These are phyloP conservation scores for Lagenorhynchus albirostris DNA, from an alignment of 2,113 vertebrate genomes.

Conservation along the genomic window DNA sequence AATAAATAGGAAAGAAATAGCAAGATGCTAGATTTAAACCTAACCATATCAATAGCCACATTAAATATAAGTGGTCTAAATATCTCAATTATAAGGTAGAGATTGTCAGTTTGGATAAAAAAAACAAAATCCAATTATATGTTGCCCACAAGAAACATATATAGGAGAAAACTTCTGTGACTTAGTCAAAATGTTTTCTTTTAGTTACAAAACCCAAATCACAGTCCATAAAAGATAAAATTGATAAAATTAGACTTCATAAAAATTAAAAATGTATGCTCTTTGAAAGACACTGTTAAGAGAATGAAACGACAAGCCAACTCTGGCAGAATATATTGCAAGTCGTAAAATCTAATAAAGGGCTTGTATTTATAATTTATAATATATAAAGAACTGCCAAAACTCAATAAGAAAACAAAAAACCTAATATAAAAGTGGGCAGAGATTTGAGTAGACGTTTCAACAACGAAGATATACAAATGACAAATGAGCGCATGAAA, in stretches of 20 bases:
- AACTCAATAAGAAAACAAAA: background rate
- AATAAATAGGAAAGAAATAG: background rate
- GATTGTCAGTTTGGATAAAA: background rate
- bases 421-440: background rate
- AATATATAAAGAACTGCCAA: background rate
- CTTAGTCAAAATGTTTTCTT: background rate
- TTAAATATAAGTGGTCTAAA: conserved; percentile 16
- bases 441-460: background rate
- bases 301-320: background rate
- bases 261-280: background rate
- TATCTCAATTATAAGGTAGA: background rate
- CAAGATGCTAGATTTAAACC: background rate
- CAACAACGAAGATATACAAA: background rate
- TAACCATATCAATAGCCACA: background rate
- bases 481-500: background rate
- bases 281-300: background rate
- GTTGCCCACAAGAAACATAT: background rate
- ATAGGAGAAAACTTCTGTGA: background rate
- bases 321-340: background rate
- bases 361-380: background rate
- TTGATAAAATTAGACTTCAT: background rate
- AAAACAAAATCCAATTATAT: background rate
- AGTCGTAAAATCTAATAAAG: background rate
- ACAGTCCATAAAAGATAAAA: background rate
- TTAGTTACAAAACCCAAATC: background rate